These are phyloP conservation scores for Hemicentrotus pulcherrimus DNA, from an alignment of 35 echinoderm and acorn worm species.

Conservation along the genomic window DNA sequence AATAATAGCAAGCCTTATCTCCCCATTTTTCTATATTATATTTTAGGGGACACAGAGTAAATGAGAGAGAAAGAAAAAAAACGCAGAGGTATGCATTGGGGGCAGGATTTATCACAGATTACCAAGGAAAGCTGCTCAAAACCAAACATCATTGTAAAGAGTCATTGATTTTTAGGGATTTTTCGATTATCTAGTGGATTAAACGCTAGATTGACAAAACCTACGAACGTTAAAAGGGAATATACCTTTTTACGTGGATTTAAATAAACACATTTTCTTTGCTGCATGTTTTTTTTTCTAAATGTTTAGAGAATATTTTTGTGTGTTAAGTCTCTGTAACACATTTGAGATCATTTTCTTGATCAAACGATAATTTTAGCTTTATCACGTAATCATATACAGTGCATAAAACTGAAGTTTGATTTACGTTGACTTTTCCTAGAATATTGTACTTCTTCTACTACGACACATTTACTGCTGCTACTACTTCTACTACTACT, in stretches of 20 bases:
- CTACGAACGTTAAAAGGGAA: not conserved
- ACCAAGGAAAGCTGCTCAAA: not conserved
- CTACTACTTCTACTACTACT: no score
- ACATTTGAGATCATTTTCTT: no score
- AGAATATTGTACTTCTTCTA: no score
- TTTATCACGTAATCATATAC: no score
- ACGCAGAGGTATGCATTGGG: not conserved
- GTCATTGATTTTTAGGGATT: not conserved
- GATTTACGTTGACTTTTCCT: no score
- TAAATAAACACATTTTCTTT: not conserved
- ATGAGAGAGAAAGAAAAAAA: not conserved
- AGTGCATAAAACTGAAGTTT: no score
- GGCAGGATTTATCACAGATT: not conserved
- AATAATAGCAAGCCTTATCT: conserved; percentile 29
- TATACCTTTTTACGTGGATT: not conserved
- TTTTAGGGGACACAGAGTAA: not conserved
- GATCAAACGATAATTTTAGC: no score
- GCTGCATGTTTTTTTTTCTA: not conserved
- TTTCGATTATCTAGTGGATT: not conserved
- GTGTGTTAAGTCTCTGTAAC: no score
- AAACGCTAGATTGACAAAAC: not conserved
- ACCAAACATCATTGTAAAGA: not conserved
- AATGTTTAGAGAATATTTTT: no score
- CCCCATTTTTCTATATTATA: conserved; percentile 17
- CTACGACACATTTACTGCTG: no score